A percentile compares a stretch with the other conserved stretches of the same genome.
Conservation (phyloP, 2,113 vertebrate genomes). For the Zingel zingel region DNA sequence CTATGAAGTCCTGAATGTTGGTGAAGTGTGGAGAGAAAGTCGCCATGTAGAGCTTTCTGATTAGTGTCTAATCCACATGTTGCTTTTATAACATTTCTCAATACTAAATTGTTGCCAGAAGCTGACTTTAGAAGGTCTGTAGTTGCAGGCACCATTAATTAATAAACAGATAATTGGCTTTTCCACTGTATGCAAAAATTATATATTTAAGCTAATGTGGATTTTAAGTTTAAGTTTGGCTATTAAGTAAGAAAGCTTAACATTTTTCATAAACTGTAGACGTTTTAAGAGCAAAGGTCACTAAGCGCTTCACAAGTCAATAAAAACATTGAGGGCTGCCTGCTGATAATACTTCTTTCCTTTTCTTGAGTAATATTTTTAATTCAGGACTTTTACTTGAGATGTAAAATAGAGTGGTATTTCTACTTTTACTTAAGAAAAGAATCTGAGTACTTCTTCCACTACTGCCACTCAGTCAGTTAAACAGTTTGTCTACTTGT, state of each 20-base stretch:
- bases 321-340: not conserved
- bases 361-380: no score
- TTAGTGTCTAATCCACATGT: not conserved
- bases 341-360: no score
- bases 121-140: not conserved
- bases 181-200: not conserved
- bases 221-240: no score
- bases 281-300: not conserved
- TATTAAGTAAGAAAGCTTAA: not conserved
- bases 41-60: not conserved
- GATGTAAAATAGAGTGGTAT: no score
- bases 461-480: not conserved
- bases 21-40: slow-evolving; percentile 13
- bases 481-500: not conserved
- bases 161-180: not conserved
- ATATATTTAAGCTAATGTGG: not conserved
- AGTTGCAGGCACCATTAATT: not conserved
- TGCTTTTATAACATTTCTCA: slow-evolving; percentile 4
- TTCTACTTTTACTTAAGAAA: no score
- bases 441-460: no score
- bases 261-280: not conserved
- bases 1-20: not conserved
- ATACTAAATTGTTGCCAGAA: not conserved
- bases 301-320: not conserved
- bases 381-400: no score